Base-by-base conservation (phyloP, 2,113 vertebrate genomes). In the Pseudorhombus dupliciocellatus region DNA sequence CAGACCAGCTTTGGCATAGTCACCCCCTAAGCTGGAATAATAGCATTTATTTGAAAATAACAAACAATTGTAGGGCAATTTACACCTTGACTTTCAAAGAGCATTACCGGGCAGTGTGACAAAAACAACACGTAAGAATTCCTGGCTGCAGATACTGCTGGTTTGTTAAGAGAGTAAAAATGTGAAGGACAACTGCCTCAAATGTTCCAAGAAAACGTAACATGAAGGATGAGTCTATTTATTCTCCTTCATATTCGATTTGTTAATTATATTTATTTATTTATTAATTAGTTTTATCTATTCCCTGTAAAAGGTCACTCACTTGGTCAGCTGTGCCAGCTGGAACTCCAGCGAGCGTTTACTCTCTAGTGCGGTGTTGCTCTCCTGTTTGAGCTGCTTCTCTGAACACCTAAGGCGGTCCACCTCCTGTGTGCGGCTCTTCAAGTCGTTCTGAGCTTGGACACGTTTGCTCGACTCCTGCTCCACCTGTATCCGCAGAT, bases 341-440 rank as follows among this genome's bases (percentile, higher is more conserved):
- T 99, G 97, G 70, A 98, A 98, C 92, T 99, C 98, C 84, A 98
- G 91, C 24, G 97, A 95, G 74, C 97, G 95, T 84, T 98, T 98
- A 73, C 89, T 95, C 94, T 98, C 98, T 79, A 98, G 88, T 60
- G 95, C 89, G 0, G 94, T 90, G 91, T 99, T 99, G 89, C 96
- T 96, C 89, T 99, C 97, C 89, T 99, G 98, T 86, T 99, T 99
- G 85, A 98, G 93, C 83, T 98, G 97, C 89, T 99, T 99, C 92
- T 99, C 97, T 0, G 95, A 94, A 72, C 96, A 94, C 81, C 96
- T 93, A 60, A 99, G 93, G 40, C 96, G 95, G 80, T 99, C 97
- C 16, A 95, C 92, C 73, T 98, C 97, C 90, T 95, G 95, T 26
- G 89, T 93, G 72, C 97, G 95, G 16, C 62, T 88, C 92, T 98